Evolutionary conservation across 2,113 vertebrate species (phyloP), one percentile per base, ranked within the genome.

Genomic region (Elephantulus edwardii): DNA sequence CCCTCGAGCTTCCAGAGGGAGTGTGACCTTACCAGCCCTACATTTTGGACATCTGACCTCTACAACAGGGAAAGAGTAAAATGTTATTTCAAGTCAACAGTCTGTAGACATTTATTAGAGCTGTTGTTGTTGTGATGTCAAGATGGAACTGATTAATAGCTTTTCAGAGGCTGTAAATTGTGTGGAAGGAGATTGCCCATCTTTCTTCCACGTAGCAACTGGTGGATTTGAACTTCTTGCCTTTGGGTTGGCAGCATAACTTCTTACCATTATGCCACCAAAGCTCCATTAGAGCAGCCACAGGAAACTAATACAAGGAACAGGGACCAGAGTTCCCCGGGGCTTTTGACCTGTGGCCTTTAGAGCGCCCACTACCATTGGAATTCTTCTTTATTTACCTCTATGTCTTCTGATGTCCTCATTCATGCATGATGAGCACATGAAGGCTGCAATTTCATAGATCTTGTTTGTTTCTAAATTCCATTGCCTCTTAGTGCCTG

Each of bases 321-420:
- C 56, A 3, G 5, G 62, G 74, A 7, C 20, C 60, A 2, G 71
- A 2, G 24, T 13, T 28, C 6, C 48, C 28, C 0, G 22, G 48
- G 30, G 30, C 56, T 22, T 28, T 56, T 30, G 3, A 74, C 1
- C 44, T 30, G 22, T 6, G 48, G 33, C 38, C 60, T 71, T 38
- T 28, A 0, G 1, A 16, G 62, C 1, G 6, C 19, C 12, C 30
- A 0, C 70, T 17, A 1, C 8, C 14, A 2, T 0, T 9, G 5
- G 3, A 14, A 5, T 0, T 13, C 8, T 0, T 3, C 40, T 28
- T 33, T 76, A 4, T 6, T 40, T 17, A 2, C 24, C n/a, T 11
- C 4, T 13, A 12, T 30, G 0, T 74, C 11, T 1, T 22, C 38
- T 3, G 33, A 38, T 0, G 3, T 14, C 13, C 30, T 56, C 24